Percentiles rank a stretch among this genome's conserved stretches.
Conservation (phyloP, 2,113 vertebrate genomes). For the Sebastes fasciatus region DNA sequence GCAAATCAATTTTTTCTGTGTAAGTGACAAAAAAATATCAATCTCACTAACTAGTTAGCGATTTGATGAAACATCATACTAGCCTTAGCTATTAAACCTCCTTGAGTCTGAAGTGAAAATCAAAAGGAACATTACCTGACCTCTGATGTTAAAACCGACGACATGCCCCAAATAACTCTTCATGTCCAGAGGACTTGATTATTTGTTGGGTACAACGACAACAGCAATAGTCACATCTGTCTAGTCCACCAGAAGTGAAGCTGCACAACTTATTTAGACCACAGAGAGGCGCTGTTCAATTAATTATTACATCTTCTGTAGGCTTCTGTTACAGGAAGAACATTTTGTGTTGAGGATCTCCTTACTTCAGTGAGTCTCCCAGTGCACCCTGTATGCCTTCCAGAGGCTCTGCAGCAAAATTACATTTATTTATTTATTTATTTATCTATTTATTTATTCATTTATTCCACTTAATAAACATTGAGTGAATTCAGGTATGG, state of each 20-base stretch:
- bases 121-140: too few relatives aligned
- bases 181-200: neutral
- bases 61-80: too few relatives aligned
- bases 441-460: neutral
- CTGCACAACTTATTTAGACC: conserved; percentile 4
- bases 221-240: neutral
- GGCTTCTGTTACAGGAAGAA: neutral
- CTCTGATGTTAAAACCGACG: too few relatives aligned
- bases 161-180: neutral
- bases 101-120: too few relatives aligned
- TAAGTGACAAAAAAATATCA: too few relatives aligned
- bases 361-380: too few relatives aligned
- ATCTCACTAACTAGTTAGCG: too few relatives aligned
- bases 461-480: neutral
- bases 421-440: neutral
- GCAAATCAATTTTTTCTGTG: too few relatives aligned
- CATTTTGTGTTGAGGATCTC: neutral
- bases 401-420: neutral
- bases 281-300: conserved; percentile 45
- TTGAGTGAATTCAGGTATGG: neutral
- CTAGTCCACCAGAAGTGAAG: neutral
- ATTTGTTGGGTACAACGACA: neutral
- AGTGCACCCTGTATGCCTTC: neutral
- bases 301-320: conserved; percentile 3
- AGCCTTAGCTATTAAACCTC: too few relatives aligned